Base-by-base conservation (phyloP, 2,797 vertebrate species). In the Sebastes ruberrimus region DNA sequence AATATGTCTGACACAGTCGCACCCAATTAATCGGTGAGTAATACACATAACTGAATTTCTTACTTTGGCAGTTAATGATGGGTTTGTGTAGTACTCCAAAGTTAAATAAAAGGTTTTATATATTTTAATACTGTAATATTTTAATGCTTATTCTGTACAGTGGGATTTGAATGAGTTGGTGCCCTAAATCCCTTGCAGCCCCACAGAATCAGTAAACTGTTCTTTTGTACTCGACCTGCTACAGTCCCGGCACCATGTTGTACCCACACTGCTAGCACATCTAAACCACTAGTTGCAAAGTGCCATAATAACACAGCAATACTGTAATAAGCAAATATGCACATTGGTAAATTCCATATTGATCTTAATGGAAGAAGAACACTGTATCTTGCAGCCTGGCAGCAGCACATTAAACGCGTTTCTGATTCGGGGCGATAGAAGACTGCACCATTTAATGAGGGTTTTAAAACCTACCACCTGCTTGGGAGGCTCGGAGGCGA, bases 381-480 rank as follows among this genome's bases (percentile, higher is more conserved):
- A 3, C 57, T 10, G n/a, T 20, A 7, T 70, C 22, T 53, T 16
- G 33, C 35, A 85, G 46, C 46, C 55, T 69, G 52, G 69, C 42
- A 49, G n/a, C 52, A 25, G 32, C 18, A 42, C 38, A 59, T 73
- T 80, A 79, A 87, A 65, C 38, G 52, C 30, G 13, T 27, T 56
- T 85, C 65, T 87, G 74, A 76, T 77, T 82, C 10, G 33, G 22
- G 32, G 56, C 72, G 86, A 83, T 59, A 23, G 75, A 80, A 27
- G 77, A 62, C 70, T 33, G 74, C 42, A 57, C 25, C 30, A 28
- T 82, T 82, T 87, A 89, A 91, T 73, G 81, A 87, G 62, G 52
- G 70, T 57, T 78, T 76, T 78, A 80, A 86, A 86, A 81, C 71
- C 70, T 13, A 61, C 78, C 83, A 87, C 79, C 82, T 78, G 81